Evolutionary conservation across 2,888 invertebrate species (phyloP).

Genomic region (Colletes collaris): DNA sequence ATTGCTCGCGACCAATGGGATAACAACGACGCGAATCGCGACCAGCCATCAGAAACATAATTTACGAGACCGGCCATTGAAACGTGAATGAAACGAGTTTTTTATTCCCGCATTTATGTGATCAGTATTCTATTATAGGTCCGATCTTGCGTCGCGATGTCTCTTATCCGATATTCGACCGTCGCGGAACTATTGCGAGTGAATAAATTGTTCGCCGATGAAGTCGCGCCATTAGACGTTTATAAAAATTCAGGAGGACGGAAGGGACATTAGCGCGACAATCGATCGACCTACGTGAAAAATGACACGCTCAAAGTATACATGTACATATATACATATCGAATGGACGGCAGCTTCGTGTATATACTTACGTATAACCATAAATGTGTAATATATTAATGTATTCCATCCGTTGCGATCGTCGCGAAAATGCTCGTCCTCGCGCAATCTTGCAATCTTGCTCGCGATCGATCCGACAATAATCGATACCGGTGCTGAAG

Average conservation of each 20-base stretch:
- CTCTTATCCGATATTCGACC: slow-evolving; percentile 14
- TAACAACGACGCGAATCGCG: not conserved
- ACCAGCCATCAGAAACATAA: not conserved
- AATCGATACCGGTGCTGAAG: not conserved
- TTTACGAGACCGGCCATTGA: not conserved
- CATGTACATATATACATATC: slow-evolving; percentile 50
- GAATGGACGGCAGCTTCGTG: slow-evolving; percentile 22
- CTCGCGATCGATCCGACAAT: not conserved
- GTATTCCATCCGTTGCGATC: slow-evolving; percentile 33
- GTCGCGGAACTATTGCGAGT: too few species aligned
- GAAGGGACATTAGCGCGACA: slow-evolving; percentile 41
- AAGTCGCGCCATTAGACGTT: not conserved
- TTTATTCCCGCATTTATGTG: slow-evolving; percentile 48
- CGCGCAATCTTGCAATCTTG: not conserved
- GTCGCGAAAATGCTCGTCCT: slow-evolving; percentile 8
- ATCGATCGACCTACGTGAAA: slow-evolving; percentile 64
- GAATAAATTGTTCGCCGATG: not conserved
- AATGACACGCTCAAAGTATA: slow-evolving; percentile 75
- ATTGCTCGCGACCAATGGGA: not conserved
- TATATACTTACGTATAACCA: slow-evolving; percentile 29
- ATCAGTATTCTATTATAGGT: slow-evolving; percentile 60
- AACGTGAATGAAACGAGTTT: slow-evolving; percentile 31
- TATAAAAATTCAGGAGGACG: slow-evolving; percentile 24
- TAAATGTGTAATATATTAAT: slow-evolving; percentile 57
- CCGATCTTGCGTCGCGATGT: slow-evolving; percentile 29